phyloP scores from a whole-genome alignment of 2,113 vertebrate species.

The Procavia capensis region DNA sequence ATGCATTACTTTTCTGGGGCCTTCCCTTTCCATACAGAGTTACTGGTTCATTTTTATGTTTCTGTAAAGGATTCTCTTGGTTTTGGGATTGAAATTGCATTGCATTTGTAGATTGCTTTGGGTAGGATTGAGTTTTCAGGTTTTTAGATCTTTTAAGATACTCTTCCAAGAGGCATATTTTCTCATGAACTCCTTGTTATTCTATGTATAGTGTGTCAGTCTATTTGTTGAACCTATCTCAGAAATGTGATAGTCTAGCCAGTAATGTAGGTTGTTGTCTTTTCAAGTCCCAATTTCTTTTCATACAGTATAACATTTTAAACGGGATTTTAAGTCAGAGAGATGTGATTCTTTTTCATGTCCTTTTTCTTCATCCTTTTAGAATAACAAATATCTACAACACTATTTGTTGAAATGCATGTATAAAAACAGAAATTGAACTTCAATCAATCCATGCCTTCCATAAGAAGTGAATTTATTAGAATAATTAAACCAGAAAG shows the following conservation, averaged over 20 bases:
- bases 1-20: no score
- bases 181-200: neutral
- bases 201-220: neutral
- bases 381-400: constrained; percentile 20
- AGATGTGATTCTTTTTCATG: neutral
- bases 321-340: constrained; percentile 17
- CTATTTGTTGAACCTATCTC: neutral
- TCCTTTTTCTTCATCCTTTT: constrained; percentile 56
- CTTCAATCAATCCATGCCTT: neutral
- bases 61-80: no score
- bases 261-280: neutral
- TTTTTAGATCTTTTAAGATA: neutral
- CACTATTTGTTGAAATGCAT: constrained; percentile 35
- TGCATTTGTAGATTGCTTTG: no score
- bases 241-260: neutral
- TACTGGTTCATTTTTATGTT: no score
- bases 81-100: no score
- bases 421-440: constrained; percentile 41
- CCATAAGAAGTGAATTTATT: constrained; percentile 30
- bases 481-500: neutral
- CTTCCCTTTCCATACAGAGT: no score
- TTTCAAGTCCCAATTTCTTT: constrained; percentile 26
- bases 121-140: no score
- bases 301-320: constrained; percentile 3
- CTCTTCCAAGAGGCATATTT: constrained; percentile 8